Conservation (phyloP, 2,113 vertebrate genomes). For the Leucoraja erinaceus region DNA sequence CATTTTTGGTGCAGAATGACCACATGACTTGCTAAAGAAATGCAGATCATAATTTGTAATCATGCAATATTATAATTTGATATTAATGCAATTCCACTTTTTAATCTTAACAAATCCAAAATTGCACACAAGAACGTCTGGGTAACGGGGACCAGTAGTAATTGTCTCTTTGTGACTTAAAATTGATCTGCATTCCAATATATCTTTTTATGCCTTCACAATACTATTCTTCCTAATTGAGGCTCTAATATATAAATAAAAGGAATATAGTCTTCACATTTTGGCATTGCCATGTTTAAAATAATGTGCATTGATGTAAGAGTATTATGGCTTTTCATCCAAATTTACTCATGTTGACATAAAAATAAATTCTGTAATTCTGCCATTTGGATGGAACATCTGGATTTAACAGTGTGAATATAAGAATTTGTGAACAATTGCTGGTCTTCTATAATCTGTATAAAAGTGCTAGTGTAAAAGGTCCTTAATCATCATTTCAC, state of each 20-base stretch:
- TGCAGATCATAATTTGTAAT: background rate
- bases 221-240: background rate
- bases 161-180: background rate
- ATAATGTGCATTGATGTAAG: too few species aligned
- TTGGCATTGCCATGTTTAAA: too few species aligned
- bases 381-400: background rate
- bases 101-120: background rate
- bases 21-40: background rate
- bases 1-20: background rate
- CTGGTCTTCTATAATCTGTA: background rate
- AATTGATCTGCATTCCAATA: background rate
- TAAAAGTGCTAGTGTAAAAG: background rate
- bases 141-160: background rate
- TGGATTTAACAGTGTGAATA: background rate
- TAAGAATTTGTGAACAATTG: background rate
- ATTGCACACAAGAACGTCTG: background rate
- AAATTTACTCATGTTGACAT: too few species aligned
- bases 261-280: background rate
- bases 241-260: background rate
- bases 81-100: background rate
- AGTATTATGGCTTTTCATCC: too few species aligned
- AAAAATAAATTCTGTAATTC: background rate
- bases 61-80: too few species aligned
- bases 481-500: background rate
- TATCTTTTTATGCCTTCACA: background rate